Percentiles rank a stretch among this genome's conserved stretches.
phyloP scores from a whole-genome alignment of 2,113 vertebrate species.

The Stigmatopora nigra region DNA sequence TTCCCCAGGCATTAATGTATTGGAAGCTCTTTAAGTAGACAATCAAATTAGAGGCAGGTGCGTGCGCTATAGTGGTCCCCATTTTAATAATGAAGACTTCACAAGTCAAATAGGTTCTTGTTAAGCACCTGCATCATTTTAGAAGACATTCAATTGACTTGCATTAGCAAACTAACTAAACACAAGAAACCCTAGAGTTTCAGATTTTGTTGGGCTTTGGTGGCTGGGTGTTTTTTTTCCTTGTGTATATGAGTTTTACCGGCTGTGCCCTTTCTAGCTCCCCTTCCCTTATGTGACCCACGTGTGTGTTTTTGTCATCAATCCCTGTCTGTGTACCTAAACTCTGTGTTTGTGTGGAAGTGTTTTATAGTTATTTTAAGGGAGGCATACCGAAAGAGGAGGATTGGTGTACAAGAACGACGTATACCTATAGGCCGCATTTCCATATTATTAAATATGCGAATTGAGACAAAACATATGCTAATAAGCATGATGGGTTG shows the following conservation, averaged over 20 bases:
- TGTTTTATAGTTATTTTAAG: not conserved
- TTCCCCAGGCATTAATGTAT: not conserved
- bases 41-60: not conserved
- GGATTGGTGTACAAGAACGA: slow-evolving; percentile 12
- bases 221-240: too few species aligned
- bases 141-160: slow-evolving; percentile 3
- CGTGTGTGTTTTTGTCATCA: too few species aligned
- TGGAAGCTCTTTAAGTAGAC: not conserved
- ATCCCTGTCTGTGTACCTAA: too few species aligned
- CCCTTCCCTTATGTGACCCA: too few species aligned
- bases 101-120: not conserved
- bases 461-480: slow-evolving; percentile 64
- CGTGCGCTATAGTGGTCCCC: not conserved
- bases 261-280: too few species aligned
- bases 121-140: not conserved
- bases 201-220: too few species aligned
- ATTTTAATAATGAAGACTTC: not conserved
- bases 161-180: not conserved
- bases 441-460: slow-evolving; percentile 70
- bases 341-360: too few species aligned
- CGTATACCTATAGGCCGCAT: slow-evolving; percentile 35
- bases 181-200: not conserved
- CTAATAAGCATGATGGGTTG: slow-evolving; percentile 67
- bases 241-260: too few species aligned
- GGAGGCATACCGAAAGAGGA: not conserved